These are phyloP conservation scores for Atethmia centrago DNA, from an alignment of 2,888 invertebrate genomes.

Conservation along the genomic window DNA sequence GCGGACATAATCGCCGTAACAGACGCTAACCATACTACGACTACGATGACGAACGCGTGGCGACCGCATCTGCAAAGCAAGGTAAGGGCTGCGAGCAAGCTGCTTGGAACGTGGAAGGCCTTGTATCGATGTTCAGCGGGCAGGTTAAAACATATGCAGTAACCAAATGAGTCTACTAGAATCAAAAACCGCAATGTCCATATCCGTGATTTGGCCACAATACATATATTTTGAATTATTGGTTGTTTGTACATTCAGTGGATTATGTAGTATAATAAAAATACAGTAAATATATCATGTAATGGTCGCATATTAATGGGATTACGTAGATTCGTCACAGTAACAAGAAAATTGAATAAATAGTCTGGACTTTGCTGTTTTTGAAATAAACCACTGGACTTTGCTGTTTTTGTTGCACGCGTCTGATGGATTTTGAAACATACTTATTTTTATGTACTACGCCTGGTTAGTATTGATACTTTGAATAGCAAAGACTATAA, in stretches of 20 bases:
- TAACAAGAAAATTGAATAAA: slow-evolving; percentile 25
- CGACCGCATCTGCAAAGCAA: too few species aligned
- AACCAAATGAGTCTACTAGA: slow-evolving; percentile 8
- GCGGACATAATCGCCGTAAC: too few species aligned
- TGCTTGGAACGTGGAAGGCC: too few species aligned
- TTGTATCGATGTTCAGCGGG: too few species aligned
- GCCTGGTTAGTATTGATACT: slow-evolving; percentile 22
- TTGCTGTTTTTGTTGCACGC: slow-evolving; percentile 26
- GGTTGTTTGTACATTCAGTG: neutral
- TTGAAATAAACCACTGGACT: slow-evolving; percentile 20
- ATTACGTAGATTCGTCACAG: slow-evolving; percentile 5
- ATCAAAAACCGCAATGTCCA: slow-evolving; percentile 9
- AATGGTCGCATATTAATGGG: slow-evolving; percentile 8
- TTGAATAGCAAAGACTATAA: slow-evolving; percentile 18
- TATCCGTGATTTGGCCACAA: slow-evolving; percentile 6
- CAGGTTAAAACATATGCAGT: too few species aligned
- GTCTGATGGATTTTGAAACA: slow-evolving; percentile 24
- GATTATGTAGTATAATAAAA: slow-evolving; percentile 3
- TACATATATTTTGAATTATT: slow-evolving; percentile 12
- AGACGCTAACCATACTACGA: too few species aligned
- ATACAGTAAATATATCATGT: slow-evolving; percentile 1
- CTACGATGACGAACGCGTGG: too few species aligned
- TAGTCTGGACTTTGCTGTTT: slow-evolving; percentile 29
- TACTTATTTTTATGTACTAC: slow-evolving; percentile 14
- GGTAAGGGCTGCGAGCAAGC: too few species aligned